A percentile compares a stretch with the other conserved stretches of the same genome.
phyloP scores from a whole-genome alignment of 2,797 vertebrate genomes.

The Naso thynnoides region DNA sequence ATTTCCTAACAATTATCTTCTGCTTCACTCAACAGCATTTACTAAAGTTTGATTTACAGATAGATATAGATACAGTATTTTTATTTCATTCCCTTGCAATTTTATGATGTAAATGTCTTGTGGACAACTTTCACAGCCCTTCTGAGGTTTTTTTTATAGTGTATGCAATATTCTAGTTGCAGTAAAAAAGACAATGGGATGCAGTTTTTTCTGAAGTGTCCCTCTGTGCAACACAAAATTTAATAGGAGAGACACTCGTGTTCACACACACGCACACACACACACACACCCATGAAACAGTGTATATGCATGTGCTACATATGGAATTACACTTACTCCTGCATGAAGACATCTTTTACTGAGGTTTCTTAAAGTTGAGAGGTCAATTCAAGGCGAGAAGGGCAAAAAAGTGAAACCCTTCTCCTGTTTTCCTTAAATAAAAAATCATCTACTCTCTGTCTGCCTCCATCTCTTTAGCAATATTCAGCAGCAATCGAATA shows the following conservation, averaged over 20 bases:
- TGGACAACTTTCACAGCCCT: slow-evolving; percentile 25
- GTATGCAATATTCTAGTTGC: slow-evolving; percentile 13
- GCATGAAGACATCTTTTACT: background rate
- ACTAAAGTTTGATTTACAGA: slow-evolving; percentile 39
- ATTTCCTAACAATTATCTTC: background rate
- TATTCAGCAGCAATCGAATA: background rate
- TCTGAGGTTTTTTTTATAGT: slow-evolving; percentile 9
- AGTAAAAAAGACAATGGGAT: slow-evolving; percentile 12
- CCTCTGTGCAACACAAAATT: slow-evolving; percentile 33
- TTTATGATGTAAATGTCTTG: slow-evolving; percentile 42
- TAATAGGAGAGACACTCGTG: slow-evolving; percentile 16
- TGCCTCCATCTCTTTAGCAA: background rate
- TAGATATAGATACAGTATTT: slow-evolving; percentile 25
- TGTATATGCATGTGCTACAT: background rate
- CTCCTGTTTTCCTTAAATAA: slow-evolving; percentile 6
- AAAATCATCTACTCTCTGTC: background rate
- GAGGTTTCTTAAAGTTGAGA: slow-evolving; percentile 14
- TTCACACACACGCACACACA: background rate
- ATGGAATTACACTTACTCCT: background rate
- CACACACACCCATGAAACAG: background rate
- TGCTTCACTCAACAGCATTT: background rate
- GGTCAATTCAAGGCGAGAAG: slow-evolving; percentile 7
- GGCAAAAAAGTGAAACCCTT: slow-evolving; percentile 24
- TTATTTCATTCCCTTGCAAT: slow-evolving; percentile 8
- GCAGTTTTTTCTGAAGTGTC: slow-evolving; percentile 32